Conservation (phyloP, 2,113 vertebrate genomes). For the Engraulis encrasicolus region DNA sequence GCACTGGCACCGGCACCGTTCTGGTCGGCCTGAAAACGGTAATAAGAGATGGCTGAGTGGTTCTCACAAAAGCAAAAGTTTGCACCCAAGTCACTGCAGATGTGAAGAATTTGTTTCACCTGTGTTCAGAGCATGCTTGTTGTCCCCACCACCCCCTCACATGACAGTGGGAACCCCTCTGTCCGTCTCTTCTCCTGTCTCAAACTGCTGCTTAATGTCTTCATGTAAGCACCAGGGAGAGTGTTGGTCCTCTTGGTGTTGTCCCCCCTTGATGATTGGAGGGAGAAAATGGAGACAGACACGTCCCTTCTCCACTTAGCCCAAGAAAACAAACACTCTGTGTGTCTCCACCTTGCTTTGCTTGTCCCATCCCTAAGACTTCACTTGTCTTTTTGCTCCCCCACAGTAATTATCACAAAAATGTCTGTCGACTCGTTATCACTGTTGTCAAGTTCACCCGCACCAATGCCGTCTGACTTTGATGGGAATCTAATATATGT, state of each 20-base stretch:
- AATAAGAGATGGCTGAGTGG: not conserved
- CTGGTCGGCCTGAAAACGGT: too few species aligned
- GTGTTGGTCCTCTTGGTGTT: not conserved
- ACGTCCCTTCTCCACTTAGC: not conserved
- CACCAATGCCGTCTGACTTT: not conserved
- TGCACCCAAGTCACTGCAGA: not conserved
- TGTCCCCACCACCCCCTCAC: not conserved
- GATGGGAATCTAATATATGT: not conserved
- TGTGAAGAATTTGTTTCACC: not conserved
- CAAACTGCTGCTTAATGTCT: not conserved
- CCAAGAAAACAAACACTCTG: not conserved
- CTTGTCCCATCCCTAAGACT: not conserved
- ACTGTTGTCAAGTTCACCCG: not conserved
- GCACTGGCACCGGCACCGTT: too few species aligned
- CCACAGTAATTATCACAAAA: slow-evolving; percentile 1
- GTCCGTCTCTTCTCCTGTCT: not conserved
- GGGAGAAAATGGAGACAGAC: not conserved
- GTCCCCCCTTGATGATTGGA: not conserved
- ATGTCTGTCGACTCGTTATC: not conserved
- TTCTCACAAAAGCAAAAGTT: not conserved
- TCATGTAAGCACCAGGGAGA: not conserved
- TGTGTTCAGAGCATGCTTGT: slow-evolving; percentile 7
- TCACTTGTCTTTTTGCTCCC: not conserved
- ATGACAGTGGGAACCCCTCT: not conserved
- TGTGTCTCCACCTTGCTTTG: not conserved